A percentile compares a stretch with the other conserved stretches of the same genome.
These are phyloP conservation scores for Tenualosa ilisha DNA, from an alignment of 2,797 vertebrate genomes.

Conservation along the genomic window DNA sequence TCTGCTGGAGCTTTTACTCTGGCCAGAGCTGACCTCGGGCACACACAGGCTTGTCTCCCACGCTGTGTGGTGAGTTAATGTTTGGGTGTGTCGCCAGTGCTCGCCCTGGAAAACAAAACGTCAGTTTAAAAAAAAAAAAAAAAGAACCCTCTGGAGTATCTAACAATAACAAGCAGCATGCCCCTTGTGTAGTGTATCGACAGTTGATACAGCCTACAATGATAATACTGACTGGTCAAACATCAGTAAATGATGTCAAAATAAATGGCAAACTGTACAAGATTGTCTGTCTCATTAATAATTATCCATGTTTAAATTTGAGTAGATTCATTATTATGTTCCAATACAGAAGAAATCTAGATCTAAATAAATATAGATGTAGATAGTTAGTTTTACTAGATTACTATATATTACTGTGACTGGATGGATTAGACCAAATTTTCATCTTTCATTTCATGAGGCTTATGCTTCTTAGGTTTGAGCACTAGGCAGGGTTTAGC, in stretches of 20 bases:
- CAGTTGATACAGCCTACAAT: background rate
- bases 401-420: background rate
- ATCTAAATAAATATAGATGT: too few species aligned
- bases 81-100: slow-evolving; percentile 17
- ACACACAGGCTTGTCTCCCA: background rate
- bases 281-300: too few species aligned
- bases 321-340: too few species aligned
- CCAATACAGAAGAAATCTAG: too few species aligned
- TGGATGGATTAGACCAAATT: background rate
- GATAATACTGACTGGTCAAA: background rate
- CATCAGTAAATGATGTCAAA: background rate
- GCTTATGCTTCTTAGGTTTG: background rate
- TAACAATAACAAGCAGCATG: slow-evolving; percentile 2
- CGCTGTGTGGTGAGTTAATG: slow-evolving; percentile 18
- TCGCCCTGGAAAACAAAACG: background rate
- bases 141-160: background rate
- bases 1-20: background rate
- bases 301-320: too few species aligned
- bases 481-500: background rate
- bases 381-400: too few species aligned
- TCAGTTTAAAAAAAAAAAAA: background rate
- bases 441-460: background rate
- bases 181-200: background rate
- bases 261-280: too few species aligned
- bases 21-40: background rate